These are phyloP conservation scores for Mesocentrotus franciscanus DNA, from an alignment of 53 echinoderm and acorn worm genomes.

Conservation along the genomic window DNA sequence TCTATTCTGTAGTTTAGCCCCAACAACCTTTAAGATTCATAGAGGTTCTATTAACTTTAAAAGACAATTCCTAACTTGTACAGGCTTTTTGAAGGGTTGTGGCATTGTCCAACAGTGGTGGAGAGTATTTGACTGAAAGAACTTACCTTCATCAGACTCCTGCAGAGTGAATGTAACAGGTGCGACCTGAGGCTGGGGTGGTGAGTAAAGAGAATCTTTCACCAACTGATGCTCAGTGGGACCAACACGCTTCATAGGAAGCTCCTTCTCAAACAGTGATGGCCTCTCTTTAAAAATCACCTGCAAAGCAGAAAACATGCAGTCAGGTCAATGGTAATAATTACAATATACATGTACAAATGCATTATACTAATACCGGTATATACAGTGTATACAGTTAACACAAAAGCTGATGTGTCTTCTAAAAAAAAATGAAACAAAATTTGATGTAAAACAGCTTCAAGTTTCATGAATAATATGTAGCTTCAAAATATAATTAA, in stretches of 20 bases:
- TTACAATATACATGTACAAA: not conserved
- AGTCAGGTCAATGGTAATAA: not conserved
- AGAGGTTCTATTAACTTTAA: not conserved
- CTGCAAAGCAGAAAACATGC: not conserved
- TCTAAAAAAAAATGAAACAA: too few relatives aligned
- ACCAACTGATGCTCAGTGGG: conserved; percentile 6
- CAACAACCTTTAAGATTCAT: too few relatives aligned
- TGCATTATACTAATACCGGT: too few relatives aligned
- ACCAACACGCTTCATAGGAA: not conserved
- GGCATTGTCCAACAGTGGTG: not conserved
- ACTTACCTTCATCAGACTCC: conserved; percentile 75
- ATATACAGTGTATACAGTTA: too few relatives aligned
- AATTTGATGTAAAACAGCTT: too few relatives aligned
- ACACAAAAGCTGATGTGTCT: too few relatives aligned
- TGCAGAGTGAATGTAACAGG: conserved; percentile 72
- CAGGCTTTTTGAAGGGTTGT: not conserved
- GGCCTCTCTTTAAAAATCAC: not conserved
- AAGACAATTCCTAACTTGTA: not conserved
- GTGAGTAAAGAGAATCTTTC: conserved; percentile 53
- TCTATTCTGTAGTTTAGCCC: too few relatives aligned
- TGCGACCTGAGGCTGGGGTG: conserved; percentile 65
- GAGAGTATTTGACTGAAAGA: not conserved
- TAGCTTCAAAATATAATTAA: too few relatives aligned
- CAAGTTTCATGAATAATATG: too few relatives aligned
- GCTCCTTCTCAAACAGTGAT: conserved; percentile 20